Evolutionary conservation across 2,888 invertebrate species (phyloP).

Genomic region (Drosophila lutescens): DNA sequence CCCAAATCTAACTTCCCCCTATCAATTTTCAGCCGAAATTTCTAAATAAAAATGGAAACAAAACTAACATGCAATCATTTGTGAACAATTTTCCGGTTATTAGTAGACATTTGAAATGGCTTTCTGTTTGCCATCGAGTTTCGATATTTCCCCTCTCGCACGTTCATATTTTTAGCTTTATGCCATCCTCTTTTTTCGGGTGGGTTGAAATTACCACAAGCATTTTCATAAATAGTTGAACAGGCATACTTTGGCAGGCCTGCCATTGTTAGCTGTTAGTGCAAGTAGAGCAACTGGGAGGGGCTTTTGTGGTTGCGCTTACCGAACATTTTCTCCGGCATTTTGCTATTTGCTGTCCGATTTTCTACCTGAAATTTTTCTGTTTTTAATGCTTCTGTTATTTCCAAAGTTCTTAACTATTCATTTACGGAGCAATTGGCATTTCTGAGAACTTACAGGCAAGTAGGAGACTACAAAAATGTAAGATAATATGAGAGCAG

Average conservation of each 20-base stretch:
- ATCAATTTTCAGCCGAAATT: conserved; percentile 1
- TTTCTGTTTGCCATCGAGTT: conserved; percentile 40
- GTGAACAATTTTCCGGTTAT: conserved; percentile 50
- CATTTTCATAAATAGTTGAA: conserved; percentile 77
- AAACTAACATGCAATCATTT: conserved; percentile 18
- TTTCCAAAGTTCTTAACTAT: conserved; percentile 48
- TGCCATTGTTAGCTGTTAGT: conserved; percentile 21
- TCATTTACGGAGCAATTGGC: conserved; percentile 52
- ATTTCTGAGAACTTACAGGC: conserved; percentile 26
- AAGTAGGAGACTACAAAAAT: neutral
- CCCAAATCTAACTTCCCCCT: neutral
- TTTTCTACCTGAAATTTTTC: conserved; percentile 34
- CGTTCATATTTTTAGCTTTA: conserved; percentile 11
- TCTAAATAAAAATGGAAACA: conserved; percentile 3
- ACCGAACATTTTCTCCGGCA: conserved; percentile 24
- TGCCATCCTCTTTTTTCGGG: conserved; percentile 31
- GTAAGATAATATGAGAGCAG: neutral
- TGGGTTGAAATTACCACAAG: conserved; percentile 62
- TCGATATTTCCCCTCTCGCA: conserved; percentile 15
- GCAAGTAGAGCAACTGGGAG: conserved; percentile 21
- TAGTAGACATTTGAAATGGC: conserved; percentile 46
- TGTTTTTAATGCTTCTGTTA: conserved; percentile 33
- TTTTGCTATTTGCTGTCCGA: conserved; percentile 27
- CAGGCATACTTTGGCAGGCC: conserved; percentile 56
- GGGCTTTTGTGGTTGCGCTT: conserved; percentile 39